Evolutionary conservation across 2,113 vertebrate genomes (phyloP), one percentile per base, ranked within the genome.

Genomic region (Ceuthmochares aereus): DNA sequence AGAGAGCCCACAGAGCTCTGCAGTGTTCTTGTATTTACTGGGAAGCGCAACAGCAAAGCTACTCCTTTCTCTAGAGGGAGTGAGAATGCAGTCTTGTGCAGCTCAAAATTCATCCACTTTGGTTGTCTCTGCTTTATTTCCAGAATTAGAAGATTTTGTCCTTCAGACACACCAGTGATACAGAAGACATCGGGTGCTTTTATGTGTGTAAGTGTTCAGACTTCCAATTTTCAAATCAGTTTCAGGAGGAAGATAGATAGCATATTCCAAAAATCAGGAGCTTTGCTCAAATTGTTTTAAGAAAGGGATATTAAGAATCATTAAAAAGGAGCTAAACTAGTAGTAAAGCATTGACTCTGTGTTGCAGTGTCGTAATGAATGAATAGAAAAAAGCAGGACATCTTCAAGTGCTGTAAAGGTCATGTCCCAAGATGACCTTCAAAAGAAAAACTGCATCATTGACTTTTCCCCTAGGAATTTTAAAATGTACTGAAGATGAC

Each of bases 321-420:
- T 74, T 81, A 60, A 70, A 89, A 85, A 77, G 29, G 43, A 2
- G 0, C 32, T 43, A 18, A 69, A 90, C 93, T 5, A 6, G 2
- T 19, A n/a, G 14, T 16, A 83, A 83, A 85, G 11, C 58, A 7
- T 79, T 90, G 43, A 26, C 13, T 66, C 34, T 88, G 12, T 83
- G 23, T 27, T 86, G 34, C 52, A 52, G 18, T 9, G 8, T 78
- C 78, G 76, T 73, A 92, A 93, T 3, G 36, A 92, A 36, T 49
- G 43, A 81, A 25, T 40, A 89, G 68, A 72, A 92, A 95, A 90
- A 94, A 90, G 9, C 60, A 81, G 47, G 37, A 81, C 43, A 67
- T 26, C 45, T 75, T 70, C 52, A 70, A 32, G 32, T 56, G 16
- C 84, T 59, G 29, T 63, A 51, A 77, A 43, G 45, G 74, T 93